Conservation (phyloP, 2,113 vertebrate species). For the Hylia prasina region DNA sequence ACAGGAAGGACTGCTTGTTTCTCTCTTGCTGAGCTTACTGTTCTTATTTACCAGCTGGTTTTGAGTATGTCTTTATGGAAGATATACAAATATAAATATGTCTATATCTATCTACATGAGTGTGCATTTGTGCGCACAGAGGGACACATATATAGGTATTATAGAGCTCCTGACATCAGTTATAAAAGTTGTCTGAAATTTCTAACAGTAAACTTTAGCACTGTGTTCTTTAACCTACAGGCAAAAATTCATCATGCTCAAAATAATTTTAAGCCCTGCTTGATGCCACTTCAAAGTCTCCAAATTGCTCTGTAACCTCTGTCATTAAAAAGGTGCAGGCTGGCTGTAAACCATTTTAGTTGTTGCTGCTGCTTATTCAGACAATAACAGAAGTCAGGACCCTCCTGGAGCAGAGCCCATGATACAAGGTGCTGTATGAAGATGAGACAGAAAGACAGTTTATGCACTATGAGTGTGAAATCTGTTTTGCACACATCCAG, state of each 20-base stretch:
- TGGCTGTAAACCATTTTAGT: background rate
- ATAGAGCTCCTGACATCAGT: background rate
- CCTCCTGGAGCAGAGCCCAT: background rate
- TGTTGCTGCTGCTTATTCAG: background rate
- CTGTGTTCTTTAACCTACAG: background rate
- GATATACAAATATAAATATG: background rate
- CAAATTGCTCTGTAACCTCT: background rate
- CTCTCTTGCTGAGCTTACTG: background rate
- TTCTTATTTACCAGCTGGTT: background rate
- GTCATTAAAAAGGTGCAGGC: background rate
- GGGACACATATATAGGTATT: background rate
- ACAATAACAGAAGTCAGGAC: background rate
- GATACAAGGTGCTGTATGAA: background rate
- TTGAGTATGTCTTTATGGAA: background rate
- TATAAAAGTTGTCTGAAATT: background rate
- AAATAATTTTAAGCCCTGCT: background rate
- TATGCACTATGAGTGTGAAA: background rate
- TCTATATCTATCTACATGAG: background rate
- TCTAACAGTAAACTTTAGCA: background rate
- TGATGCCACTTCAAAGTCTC: background rate
- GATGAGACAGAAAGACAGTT: background rate
- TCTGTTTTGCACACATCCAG: background rate
- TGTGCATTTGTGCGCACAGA: background rate
- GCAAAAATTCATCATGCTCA: background rate
- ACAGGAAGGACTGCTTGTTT: rapidly evolving